Evolutionary conservation across 2,888 invertebrate species (phyloP).

Genomic region (Cantharis rustica): DNA sequence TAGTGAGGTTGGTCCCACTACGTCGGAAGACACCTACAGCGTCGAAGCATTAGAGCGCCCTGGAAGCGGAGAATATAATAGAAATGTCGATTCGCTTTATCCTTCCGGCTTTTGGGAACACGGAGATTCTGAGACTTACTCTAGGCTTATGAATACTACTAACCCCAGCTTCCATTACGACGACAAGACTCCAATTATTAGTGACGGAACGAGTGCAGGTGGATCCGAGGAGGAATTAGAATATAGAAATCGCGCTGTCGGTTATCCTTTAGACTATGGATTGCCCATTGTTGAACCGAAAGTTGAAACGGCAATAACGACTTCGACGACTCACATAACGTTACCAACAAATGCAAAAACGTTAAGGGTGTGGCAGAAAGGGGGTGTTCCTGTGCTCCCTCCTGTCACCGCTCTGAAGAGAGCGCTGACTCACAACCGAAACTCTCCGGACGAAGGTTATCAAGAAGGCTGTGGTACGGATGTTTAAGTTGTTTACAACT

Average conservation of each 20-base stretch:
- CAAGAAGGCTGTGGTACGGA: constrained; percentile 93
- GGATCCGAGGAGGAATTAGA: constrained; percentile 69
- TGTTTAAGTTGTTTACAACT: constrained; percentile 63
- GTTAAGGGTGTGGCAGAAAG: constrained; percentile 85
- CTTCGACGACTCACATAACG: constrained; percentile 54
- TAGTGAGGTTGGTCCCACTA: constrained; percentile 53
- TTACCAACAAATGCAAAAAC: constrained; percentile 73
- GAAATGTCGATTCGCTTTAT: constrained; percentile 76
- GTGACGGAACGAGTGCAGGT: constrained; percentile 63
- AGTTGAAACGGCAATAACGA: constrained; percentile 48
- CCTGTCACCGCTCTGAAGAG: constrained; percentile 85
- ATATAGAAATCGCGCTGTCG: constrained; percentile 58
- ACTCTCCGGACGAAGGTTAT: constrained; percentile 89
- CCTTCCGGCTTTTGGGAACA: constrained; percentile 82
- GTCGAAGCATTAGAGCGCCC: constrained; percentile 59
- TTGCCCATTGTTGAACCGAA: constrained; percentile 66
- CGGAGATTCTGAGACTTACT: constrained; percentile 48
- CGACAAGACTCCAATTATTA: constrained; percentile 78
- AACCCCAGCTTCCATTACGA: constrained; percentile 67
- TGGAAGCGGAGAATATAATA: constrained; percentile 78
- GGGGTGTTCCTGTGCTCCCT: constrained; percentile 80
- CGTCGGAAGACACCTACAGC: constrained; percentile 44
- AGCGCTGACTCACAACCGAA: constrained; percentile 80
- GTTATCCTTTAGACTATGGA: constrained; percentile 80
- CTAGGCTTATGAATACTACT: constrained; percentile 63